Evolutionary conservation across 2,113 vertebrate genomes (phyloP).

Genomic region (Paradoxurus hermaphroditus): DNA sequence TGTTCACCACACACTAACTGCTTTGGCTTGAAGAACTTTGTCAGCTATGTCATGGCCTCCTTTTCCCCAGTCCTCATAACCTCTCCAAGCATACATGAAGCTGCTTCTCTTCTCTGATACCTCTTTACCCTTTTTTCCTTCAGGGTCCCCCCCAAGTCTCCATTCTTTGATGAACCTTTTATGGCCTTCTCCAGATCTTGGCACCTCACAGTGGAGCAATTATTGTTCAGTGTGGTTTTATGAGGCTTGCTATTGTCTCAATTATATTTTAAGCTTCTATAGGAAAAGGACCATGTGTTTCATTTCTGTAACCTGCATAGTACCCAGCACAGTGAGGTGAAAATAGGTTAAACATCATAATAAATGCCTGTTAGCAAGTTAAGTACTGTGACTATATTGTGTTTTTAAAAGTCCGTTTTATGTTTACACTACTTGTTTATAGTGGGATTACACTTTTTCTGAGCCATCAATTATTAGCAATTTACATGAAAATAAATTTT

Average conservation of each 20-base stretch:
- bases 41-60: neutral
- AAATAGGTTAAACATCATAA: neutral
- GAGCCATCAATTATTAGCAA: neutral
- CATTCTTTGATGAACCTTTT: neutral
- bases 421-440: neutral
- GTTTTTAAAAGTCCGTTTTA: neutral
- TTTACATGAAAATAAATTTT: neutral
- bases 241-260: constrained; percentile 1
- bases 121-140: neutral
- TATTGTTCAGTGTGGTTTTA: neutral
- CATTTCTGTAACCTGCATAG: neutral
- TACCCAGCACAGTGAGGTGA: neutral
- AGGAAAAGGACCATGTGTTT: neutral
- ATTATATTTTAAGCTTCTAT: neutral
- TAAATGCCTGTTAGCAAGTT: neutral
- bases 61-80: accelerated
- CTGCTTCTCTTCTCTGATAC: neutral
- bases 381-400: neutral
- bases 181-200: neutral
- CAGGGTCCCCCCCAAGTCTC: neutral
- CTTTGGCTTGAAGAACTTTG: neutral
- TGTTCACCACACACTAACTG: accelerated
- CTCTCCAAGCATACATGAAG: neutral
- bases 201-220: neutral
- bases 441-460: neutral